Base-by-base conservation (phyloP, 2,797 vertebrate species). In the Lates japonicus region DNA sequence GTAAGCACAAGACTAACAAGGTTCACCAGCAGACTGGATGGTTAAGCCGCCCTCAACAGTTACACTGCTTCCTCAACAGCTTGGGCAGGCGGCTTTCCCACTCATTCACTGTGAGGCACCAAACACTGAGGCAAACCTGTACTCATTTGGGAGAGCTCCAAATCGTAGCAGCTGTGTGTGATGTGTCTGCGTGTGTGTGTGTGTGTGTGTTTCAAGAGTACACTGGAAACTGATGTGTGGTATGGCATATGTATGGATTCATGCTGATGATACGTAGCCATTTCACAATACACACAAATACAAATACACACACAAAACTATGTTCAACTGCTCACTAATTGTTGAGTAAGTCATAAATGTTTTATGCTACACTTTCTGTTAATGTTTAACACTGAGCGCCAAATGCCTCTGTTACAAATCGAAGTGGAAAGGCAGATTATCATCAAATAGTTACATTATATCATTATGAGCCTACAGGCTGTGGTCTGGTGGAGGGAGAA, bases 381-480 rank as follows among this genome's bases (percentile, higher is more conserved):
- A 93, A 94, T 95, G 91, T 90, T 91, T 87, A 92, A 90, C 88
- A 81, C 79, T 85, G 87, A 86, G 83, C 72, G 57, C 89, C 90
- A 91, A 93, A 92, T 88, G 87, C 81, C 82, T 85, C 63, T 68
- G 76, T 92, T 90, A 93, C 86, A 95, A 95, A 95, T 93, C 83
- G 85, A 92, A 94, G 89, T 90, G 90, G 89, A 94, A 92, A 90
- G 83, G 91, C 91, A 94, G 91, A 94, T 94, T 90, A 94, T 94
- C 90, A 90, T 93, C 91, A 95, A 88, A 92, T 93, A 93, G 81
- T 94, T 94, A 90, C 89, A 93, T 93, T 91, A 92, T 92, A 90
- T 92, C 89, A 93, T 94, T 90, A 94, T 93, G 90, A 94, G 92
- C 86, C 91, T 92, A 90, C 92, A 89, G 93, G 90, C 93, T 90